A percentile compares a stretch with the other conserved stretches of the same genome.
These are phyloP conservation scores for Ennomos quercinarius DNA, from an alignment of 2,888 invertebrate genomes.

Conservation along the genomic window DNA sequence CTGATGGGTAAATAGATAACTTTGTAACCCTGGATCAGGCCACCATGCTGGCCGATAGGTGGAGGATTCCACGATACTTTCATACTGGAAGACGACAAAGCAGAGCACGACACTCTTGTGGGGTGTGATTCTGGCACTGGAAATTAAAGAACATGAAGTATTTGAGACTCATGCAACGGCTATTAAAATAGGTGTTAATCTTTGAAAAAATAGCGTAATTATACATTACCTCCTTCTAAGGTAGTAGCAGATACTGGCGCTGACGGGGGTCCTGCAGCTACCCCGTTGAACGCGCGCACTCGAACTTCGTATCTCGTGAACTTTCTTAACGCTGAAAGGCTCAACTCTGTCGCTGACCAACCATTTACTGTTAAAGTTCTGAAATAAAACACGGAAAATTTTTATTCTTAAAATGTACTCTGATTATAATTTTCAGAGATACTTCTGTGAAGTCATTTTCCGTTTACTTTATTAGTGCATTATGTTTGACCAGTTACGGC, in stretches of 20 bases:
- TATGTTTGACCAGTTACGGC: no score
- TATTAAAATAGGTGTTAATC: no score
- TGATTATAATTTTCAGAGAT: no score
- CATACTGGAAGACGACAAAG: constrained; percentile 89
- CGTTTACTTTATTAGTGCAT: no score
- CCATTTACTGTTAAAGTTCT: constrained; percentile 87
- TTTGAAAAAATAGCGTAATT: no score
- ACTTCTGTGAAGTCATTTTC: no score
- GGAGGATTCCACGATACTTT: constrained; percentile 90
- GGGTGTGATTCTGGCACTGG: constrained; percentile 90
- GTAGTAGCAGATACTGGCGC: constrained; percentile 89
- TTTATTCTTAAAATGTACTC: no score
- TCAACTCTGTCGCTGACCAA: constrained; percentile 88
- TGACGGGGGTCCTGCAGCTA: constrained; percentile 91
- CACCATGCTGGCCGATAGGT: constrained; percentile 87
- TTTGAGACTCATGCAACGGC: no score
- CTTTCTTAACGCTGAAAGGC: constrained; percentile 88
- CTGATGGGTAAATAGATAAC: constrained; percentile 87
- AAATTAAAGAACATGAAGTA: constrained; percentile 6
- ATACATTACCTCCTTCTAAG: constrained; percentile 86
- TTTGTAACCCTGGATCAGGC: constrained; percentile 91
- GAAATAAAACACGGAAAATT: constrained; percentile 56
- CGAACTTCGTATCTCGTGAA: constrained; percentile 92
- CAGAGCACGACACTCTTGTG: constrained; percentile 87
- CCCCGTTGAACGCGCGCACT: constrained; percentile 92